Evolutionary conservation across 2,113 vertebrate genomes (phyloP).

Genomic region (mouse (Mus musculus)): GRCm39 chrX:159203501-159204000

Average conservation of each 20-base stretch:
- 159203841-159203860: too few species aligned
- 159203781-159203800: slow-evolving; percentile 27
- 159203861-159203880: too few species aligned
- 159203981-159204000: too few species aligned
- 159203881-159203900: too few species aligned
- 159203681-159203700: not conserved
- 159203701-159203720: not conserved
- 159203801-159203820: slow-evolving; percentile 9
- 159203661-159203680: not conserved
- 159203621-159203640: not conserved
- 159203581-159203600: too few species aligned
- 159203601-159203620: slow-evolving; percentile 8
- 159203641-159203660: not conserved
- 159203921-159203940: too few species aligned
- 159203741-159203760: not conserved
- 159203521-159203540: not conserved
- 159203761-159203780: slow-evolving; percentile 7
- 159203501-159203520: not conserved
- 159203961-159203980: too few species aligned
- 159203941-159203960: too few species aligned
- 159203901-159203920: too few species aligned
- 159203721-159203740: not conserved
- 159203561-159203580: not conserved
- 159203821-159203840: not conserved
- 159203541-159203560: not conserved